Percentiles rank a stretch among this genome's conserved stretches.
Conservation (phyloP, 2,113 vertebrate genomes). For the Odontophorus gujanensis region DNA sequence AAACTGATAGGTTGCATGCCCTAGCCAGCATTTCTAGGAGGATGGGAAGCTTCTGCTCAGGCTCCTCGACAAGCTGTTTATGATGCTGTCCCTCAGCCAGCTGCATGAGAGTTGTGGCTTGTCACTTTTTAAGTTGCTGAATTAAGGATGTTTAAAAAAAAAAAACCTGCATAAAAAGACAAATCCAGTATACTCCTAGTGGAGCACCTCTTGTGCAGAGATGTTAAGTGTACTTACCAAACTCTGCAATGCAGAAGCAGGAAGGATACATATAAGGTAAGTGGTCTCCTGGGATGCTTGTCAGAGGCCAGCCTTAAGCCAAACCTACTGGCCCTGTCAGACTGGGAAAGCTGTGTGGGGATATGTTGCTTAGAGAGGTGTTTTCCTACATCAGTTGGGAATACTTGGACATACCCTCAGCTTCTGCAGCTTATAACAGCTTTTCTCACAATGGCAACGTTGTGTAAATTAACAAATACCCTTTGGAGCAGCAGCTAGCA, state of each 20-base stretch:
- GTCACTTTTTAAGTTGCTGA: not conserved
- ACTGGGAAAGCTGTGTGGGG: not conserved
- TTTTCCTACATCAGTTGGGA: not conserved
- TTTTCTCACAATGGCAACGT: not conserved
- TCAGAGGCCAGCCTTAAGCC: not conserved
- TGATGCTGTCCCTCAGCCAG: not conserved
- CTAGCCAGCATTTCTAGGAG: not conserved
- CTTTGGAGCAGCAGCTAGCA: not conserved
- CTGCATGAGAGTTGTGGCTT: not conserved
- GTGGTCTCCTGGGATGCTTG: not conserved
- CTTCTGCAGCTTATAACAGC: not conserved
- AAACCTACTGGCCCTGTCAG: not conserved
- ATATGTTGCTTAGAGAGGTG: not conserved
- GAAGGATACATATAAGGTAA: not conserved
- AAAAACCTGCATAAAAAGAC: not conserved
- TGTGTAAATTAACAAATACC: not conserved
- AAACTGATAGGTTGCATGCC: rapidly evolving
- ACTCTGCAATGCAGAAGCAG: not conserved
- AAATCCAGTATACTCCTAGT: not conserved
- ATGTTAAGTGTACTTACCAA: not conserved
- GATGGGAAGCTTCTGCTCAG: not conserved
- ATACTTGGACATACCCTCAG: not conserved
- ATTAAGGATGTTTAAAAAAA: not conserved
- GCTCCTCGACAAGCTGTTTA: not conserved
- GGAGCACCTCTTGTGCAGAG: not conserved